These are phyloP conservation scores for Dasysyrphus tricinctus DNA, from an alignment of 2,888 invertebrate species.

Conservation along the genomic window DNA sequence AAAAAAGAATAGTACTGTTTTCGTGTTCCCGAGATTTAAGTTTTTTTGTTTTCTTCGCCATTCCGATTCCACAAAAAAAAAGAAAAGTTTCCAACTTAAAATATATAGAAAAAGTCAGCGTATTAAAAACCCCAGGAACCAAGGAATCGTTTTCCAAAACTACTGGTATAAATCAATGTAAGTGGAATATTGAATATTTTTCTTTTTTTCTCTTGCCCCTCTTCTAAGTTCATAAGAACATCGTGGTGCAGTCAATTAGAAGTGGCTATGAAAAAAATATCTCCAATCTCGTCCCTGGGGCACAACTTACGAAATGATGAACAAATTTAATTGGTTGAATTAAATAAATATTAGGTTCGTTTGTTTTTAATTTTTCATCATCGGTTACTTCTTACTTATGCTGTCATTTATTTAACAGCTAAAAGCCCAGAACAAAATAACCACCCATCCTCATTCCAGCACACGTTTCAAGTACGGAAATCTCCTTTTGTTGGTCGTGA, in stretches of 20 bases:
- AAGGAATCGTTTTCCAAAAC: neutral
- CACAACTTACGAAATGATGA: neutral
- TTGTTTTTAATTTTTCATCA: neutral
- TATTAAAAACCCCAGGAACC: neutral
- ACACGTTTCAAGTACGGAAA: neutral
- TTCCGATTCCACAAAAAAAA: neutral
- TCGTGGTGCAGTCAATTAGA: neutral
- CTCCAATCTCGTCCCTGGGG: neutral
- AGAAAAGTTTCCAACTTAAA: neutral
- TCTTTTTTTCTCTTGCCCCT: neutral
- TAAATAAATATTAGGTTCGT: neutral
- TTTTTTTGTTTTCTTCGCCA: neutral
- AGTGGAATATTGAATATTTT: neutral
- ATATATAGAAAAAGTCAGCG: neutral
- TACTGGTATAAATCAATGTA: constrained; percentile 2
- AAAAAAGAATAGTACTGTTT: neutral
- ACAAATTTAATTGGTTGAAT: neutral
- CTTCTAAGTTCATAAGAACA: neutral
- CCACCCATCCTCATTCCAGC: neutral
- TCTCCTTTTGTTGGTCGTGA: neutral
- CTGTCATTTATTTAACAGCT: neutral
- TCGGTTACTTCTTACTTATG: neutral
- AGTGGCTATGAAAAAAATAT: neutral
- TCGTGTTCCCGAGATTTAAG: neutral
- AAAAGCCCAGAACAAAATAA: neutral